Evolutionary conservation across 2,113 vertebrate species (phyloP).

Genomic region (Cnemophilus loriae): DNA sequence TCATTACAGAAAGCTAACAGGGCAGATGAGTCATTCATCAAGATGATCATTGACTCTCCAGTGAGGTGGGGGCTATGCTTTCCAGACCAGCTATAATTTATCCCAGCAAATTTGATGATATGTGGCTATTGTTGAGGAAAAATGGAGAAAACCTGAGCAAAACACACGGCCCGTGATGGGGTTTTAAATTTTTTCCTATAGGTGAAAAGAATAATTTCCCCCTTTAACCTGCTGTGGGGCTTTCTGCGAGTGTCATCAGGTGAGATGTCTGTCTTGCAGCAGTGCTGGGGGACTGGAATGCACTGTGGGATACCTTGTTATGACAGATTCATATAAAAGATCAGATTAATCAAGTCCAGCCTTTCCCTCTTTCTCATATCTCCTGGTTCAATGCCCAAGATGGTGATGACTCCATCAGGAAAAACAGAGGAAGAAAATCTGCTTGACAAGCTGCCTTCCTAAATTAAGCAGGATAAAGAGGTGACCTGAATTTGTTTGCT

Average conservation of each 20-base stretch:
- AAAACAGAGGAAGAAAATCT: neutral
- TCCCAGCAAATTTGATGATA: neutral
- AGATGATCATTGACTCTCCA: neutral
- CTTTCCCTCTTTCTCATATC: neutral
- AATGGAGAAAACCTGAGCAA: neutral
- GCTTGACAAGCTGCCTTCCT: neutral
- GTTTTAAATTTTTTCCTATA: neutral
- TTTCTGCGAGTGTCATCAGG: neutral
- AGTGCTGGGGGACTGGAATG: neutral
- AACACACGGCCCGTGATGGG: neutral
- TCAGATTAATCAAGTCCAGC: neutral
- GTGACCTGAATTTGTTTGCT: constrained; percentile 52
- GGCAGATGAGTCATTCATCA: neutral
- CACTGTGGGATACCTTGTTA: neutral
- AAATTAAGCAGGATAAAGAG: neutral
- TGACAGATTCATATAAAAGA: neutral
- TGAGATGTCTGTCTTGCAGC: neutral
- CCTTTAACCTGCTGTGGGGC: neutral
- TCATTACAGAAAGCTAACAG: neutral
- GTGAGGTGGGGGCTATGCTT: neutral
- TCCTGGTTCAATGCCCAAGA: neutral
- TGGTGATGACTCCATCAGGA: neutral
- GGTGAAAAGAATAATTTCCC: neutral
- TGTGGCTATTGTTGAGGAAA: neutral
- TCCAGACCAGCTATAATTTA: neutral